Base-by-base conservation (phyloP, 1,140 invertebrate genomes). In the Mesaphorura yosii region DNA sequence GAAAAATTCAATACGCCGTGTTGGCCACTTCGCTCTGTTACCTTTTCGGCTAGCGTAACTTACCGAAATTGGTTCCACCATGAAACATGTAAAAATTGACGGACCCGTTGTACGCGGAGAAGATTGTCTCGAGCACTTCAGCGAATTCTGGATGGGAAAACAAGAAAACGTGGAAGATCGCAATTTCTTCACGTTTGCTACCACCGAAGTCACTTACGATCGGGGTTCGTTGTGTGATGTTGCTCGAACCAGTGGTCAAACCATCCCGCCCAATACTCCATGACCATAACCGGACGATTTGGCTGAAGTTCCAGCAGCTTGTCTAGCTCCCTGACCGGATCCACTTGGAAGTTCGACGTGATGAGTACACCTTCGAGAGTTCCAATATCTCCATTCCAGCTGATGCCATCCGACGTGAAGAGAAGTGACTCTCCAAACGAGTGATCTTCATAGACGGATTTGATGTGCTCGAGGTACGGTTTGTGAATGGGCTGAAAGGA, bases 191-290 rank as follows among this genome's bases (percentile, higher is more conserved):
- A n/a, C n/a, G n/a, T n/a, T n/a, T n/a, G n/a, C 31, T 34, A n/a
- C 10, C 10, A 34, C n/a, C n/a, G 31, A 34, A 34, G n/a, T 34
- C n/a, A 34, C 31, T 10, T 34, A n/a, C 31, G 31, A 34, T n/a
- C 25, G 37, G 23, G n/a, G 28, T 15, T n/a, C n/a, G n/a, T n/a
- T 19, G 23, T 51, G 15, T 45, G 34, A 23, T 45, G 39, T 15
- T 51, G 6, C 31, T 34, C 31, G 47, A 58, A 55, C 59, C 52
- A 55, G 40, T 53, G 53, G 27, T 57, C 51, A 51, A 57, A 53
- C 73, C 74, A 76, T 0, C 75, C 75, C 5, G 66, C 60, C 74
- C 75, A 77, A 60, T 68, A 75, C 60, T 76, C 75, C 67, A 71
- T 72, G 12, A 38, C 55, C 55, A 64, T 61, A 1, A 58, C 12